Percentiles rank a stretch among this genome's conserved stretches.
phyloP scores from a whole-genome alignment of 2,797 vertebrate species.

The Loriculus beryllinus region DNA sequence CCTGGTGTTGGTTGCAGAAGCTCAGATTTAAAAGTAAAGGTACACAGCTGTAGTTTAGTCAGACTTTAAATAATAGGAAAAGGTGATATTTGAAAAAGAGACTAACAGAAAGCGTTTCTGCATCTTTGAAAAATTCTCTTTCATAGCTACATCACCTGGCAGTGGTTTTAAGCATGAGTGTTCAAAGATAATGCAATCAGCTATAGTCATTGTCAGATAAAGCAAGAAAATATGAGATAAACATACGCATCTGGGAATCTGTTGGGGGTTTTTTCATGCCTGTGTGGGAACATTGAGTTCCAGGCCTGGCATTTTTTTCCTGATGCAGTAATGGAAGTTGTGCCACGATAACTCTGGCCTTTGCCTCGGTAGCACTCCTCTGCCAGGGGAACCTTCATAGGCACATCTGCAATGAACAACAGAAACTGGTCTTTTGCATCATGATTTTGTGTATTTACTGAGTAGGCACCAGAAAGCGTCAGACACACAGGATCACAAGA shows the following conservation, averaged over 20 bases:
- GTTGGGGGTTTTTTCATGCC: constrained; percentile 80
- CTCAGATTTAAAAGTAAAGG: not conserved
- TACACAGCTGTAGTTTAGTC: not conserved
- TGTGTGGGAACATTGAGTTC: constrained; percentile 85
- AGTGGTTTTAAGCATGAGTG: not conserved
- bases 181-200: not conserved
- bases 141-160: not conserved
- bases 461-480: not conserved
- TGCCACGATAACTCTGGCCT: constrained; percentile 85
- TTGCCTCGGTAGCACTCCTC: constrained; percentile 85
- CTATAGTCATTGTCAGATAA: not conserved
- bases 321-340: constrained; percentile 81
- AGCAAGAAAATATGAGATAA: not conserved
- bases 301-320: constrained; percentile 92
- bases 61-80: not conserved
- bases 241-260: constrained; percentile 82
- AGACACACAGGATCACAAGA: not conserved
- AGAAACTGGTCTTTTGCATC: not conserved
- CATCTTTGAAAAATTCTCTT: not conserved
- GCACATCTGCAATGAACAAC: not conserved
- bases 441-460: not conserved
- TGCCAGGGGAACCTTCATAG: constrained; percentile 18
- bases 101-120: not conserved
- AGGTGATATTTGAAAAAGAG: not conserved
- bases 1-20: not conserved